phyloP scores from a whole-genome alignment of 1,140 invertebrate species.

The Cydia fagiglandana region DNA sequence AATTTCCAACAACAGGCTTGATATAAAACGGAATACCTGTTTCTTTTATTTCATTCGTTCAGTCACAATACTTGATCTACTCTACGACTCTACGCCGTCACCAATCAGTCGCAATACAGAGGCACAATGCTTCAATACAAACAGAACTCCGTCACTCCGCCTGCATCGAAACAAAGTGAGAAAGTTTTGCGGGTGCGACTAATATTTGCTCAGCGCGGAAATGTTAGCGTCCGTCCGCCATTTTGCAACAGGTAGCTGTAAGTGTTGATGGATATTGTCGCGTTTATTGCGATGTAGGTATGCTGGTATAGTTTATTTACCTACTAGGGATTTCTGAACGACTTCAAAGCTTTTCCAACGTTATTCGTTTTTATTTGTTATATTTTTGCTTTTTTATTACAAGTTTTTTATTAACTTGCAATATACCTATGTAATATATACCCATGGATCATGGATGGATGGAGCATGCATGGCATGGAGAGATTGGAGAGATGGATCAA shows the following conservation, averaged over 20 bases:
- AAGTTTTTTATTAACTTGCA: too few species aligned
- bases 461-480: too few species aligned
- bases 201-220: slow-evolving; percentile 25
- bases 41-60: not conserved
- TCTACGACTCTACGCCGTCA: not conserved
- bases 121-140: slow-evolving; percentile 9
- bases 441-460: too few species aligned
- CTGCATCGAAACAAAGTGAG: slow-evolving; percentile 2
- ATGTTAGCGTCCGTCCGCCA: not conserved
- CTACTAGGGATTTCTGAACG: not conserved
- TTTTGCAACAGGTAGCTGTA: not conserved
- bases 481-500: too few species aligned
- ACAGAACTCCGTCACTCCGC: slow-evolving; percentile 9
- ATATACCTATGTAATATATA: too few species aligned
- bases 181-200: slow-evolving; percentile 5
- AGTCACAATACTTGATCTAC: not conserved
- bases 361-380: not conserved
- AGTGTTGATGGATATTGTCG: not conserved
- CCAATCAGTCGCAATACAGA: slow-evolving; percentile 6
- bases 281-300: not conserved
- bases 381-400: too few species aligned
- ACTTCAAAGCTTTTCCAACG: not conserved
- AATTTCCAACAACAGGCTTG: too few species aligned
- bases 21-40: too few species aligned
- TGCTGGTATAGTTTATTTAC: not conserved